A percentile compares a stretch with the other conserved stretches of the same genome.
Evolutionary conservation across 1,140 invertebrate species (phyloP).

Genomic region (Dinoponera quadriceps): DNA sequence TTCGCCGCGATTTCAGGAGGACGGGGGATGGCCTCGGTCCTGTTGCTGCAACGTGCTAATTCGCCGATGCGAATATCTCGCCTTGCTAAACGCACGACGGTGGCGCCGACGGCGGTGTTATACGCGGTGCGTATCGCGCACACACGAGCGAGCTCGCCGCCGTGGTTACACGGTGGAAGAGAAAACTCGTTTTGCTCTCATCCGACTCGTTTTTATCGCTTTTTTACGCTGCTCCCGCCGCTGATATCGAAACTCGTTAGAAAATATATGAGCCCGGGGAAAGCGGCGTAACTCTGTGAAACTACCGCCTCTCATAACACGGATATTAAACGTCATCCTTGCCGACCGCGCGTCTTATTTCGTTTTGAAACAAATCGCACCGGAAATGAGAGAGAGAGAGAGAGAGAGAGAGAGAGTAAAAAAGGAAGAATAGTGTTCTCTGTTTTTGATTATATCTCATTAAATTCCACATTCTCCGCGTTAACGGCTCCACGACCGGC

Average conservation of each 20-base stretch:
- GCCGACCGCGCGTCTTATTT: no score
- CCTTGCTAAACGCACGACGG: not conserved
- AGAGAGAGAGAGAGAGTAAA: no score
- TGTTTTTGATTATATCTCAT: constrained; percentile 19
- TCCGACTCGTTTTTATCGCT: not conserved
- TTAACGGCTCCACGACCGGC: no score
- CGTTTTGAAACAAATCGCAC: no score
- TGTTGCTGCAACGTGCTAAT: constrained; percentile 50
- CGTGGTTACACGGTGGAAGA: constrained; percentile 22
- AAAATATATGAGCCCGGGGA: not conserved
- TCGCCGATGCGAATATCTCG: not conserved
- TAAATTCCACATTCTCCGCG: constrained; percentile 7
- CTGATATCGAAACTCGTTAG: not conserved
- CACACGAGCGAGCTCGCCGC: constrained; percentile 13
- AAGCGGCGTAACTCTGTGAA: not conserved
- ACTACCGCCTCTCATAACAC: not conserved
- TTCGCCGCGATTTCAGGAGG: constrained; percentile 8
- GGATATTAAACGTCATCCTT: not conserved
- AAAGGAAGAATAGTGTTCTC: not conserved
- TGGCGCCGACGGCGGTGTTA: no score
- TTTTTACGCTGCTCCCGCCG: not conserved
- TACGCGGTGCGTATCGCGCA: not conserved
- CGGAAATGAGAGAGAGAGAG: no score
- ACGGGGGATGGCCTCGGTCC: not conserved
- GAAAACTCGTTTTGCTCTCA: constrained; percentile 31